Evolutionary conservation across 2,888 invertebrate species (phyloP), one percentile per base, ranked within the genome.

Genomic region (Euplexia lucipara): DNA sequence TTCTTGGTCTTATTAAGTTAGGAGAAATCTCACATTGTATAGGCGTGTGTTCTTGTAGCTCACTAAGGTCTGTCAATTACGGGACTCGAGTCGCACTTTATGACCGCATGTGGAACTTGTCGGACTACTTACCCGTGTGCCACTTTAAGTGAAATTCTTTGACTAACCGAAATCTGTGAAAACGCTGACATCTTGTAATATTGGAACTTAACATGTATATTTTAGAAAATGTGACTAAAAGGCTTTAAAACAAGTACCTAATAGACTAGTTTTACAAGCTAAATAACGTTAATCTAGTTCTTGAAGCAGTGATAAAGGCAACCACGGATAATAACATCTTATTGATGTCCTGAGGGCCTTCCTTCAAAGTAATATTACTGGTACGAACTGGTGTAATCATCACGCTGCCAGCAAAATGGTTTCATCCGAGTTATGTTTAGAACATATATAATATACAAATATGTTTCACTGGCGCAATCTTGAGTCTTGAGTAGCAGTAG

Each of bases 71-170:
- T 80, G 83, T 77, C 83, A 79, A 82, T 82, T 84, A 83, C 75
- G 71, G 71, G 71, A 62, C 60, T 52, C 45, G 49, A 72, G 63
- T 74, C 66, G 71, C 83, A 75, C 78, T 84, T 83, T 81, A 84
- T 78, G 69, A 62, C 65, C 48, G 62, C 73, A 70, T 81, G 79
- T 73, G 49, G 59, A 81, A 83, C 79, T 81, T 75, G 83, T 81
- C 72, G 63, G 67, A 63, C 70, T 74, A 75, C 80, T 73, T 75
- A 62, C 30, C 41, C 48, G 58, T 76, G 80, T 80, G 70, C 80
- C 71, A 74, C 77, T 79, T 81, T 65, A 75, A 79, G 82, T 65
- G 82, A 84, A 84, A 83, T 76, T 81, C 69, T 70, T 65, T 68
- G 67, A 67, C 74, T 80, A 79, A 75, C 71, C 73, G 71, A 80